Evolutionary conservation across 2,113 vertebrate genomes (phyloP).

Genomic region (Microcebus griseorufus): DNA sequence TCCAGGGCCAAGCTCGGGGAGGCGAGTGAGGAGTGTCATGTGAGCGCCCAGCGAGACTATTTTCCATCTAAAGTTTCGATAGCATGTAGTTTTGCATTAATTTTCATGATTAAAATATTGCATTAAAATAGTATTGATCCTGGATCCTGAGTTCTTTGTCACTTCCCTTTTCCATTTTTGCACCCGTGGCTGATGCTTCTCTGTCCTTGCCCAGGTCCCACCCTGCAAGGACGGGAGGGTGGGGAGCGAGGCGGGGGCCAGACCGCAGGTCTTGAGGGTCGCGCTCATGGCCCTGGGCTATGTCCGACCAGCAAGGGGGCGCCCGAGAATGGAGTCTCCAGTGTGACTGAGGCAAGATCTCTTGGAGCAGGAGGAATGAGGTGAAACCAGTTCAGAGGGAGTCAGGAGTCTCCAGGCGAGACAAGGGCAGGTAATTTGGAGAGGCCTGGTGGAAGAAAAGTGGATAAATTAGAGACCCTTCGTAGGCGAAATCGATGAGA

Average conservation of each 20-base stretch:
- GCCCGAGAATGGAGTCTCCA: background rate
- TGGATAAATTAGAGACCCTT: background rate
- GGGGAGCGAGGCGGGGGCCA: background rate
- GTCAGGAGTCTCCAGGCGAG: background rate
- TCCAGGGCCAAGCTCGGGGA: too few relatives aligned
- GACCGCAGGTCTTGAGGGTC: background rate
- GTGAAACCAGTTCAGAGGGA: background rate
- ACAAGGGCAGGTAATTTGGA: background rate
- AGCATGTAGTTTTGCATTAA: background rate
- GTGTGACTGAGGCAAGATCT: accelerated
- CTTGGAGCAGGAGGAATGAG: background rate
- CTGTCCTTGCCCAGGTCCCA: background rate
- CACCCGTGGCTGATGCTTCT: background rate
- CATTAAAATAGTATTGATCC: background rate
- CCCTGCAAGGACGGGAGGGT: background rate
- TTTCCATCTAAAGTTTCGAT: background rate
- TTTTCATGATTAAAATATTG: background rate
- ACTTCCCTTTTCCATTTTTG: background rate
- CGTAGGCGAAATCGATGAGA: background rate
- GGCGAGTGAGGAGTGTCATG: accelerated
- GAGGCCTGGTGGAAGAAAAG: background rate
- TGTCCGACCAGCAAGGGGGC: background rate
- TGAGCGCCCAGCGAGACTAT: accelerated
- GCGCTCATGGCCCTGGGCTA: background rate
- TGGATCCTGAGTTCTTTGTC: background rate